Conservation (phyloP, 1,140 invertebrate genomes). For the Caerostris extrusa region DNA sequence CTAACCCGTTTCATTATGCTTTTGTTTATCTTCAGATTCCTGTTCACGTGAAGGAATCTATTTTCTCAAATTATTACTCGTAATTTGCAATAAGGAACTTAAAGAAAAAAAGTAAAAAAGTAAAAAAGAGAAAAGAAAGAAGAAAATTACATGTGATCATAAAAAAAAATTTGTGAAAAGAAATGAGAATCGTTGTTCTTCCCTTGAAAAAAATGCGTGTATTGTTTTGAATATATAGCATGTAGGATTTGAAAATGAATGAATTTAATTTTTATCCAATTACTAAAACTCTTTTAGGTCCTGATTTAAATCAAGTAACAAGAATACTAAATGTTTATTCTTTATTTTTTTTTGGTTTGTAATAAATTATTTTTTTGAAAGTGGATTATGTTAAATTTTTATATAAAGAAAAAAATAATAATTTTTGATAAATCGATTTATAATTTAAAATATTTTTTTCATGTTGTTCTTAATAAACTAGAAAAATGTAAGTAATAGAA, state of each 20-base stretch:
- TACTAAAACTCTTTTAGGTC: constrained; percentile 4
- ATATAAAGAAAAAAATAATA: too few species aligned
- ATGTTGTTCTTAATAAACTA: too few species aligned
- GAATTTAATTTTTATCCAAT: neutral
- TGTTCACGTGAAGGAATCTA: constrained; percentile 58
- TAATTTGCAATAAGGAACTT: constrained; percentile 42
- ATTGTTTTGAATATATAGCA: neutral
- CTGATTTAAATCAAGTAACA: neutral
- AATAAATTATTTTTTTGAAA: neutral
- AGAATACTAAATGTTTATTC: neutral
- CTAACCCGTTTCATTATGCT: constrained; percentile 14
- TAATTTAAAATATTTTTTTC: too few species aligned
- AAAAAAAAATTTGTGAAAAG: constrained; percentile 29
- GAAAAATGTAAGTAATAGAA: too few species aligned
- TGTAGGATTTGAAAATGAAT: neutral
- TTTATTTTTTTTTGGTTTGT: too few species aligned
- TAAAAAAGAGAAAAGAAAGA: constrained; percentile 26
- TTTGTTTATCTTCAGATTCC: constrained; percentile 15
- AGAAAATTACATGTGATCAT: constrained; percentile 51
- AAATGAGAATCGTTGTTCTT: neutral
- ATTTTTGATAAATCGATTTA: too few species aligned
- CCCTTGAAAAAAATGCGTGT: neutral
- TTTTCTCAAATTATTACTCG: constrained; percentile 68
- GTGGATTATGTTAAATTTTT: neutral
- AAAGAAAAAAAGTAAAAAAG: neutral